Conservation (phyloP, 2,888 invertebrate genomes). For the Anagyrus pseudococci region DNA sequence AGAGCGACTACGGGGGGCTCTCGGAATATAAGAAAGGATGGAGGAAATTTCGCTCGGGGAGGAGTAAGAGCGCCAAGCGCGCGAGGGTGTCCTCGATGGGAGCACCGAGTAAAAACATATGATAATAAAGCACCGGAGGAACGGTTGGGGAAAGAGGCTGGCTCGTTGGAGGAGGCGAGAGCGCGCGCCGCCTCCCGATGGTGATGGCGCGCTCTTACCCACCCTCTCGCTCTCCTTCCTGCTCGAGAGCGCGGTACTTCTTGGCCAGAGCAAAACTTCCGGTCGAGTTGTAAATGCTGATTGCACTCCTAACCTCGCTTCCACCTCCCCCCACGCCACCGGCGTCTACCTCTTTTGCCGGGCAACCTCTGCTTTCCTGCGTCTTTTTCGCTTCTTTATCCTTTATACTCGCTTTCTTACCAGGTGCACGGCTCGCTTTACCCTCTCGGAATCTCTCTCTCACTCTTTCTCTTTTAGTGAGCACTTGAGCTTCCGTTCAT, state of each 20-base stretch:
- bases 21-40: conserved; percentile 40
- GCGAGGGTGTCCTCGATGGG: conserved; percentile 42
- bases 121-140: conserved; percentile 52
- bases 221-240: conserved; percentile 1
- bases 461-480: not conserved
- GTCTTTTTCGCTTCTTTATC: conserved; percentile 1
- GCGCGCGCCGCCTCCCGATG: conserved; percentile 41
- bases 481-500: not conserved
- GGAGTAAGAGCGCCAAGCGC: no score
- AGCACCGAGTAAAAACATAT: conserved; percentile 53
- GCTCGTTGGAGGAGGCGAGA: not conserved
- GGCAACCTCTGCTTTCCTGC: not conserved
- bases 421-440: not conserved
- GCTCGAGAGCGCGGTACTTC: not conserved
- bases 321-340: no score
- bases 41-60: no score
- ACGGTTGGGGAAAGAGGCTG: no score
- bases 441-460: conserved; percentile 2
- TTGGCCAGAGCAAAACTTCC: conserved; percentile 49
- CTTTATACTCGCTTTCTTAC: not conserved
- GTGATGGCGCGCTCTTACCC: conserved; percentile 41
- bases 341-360: no score
- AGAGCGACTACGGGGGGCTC: not conserved
- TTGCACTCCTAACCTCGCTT: conserved; percentile 50
- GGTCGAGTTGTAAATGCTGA: conserved; percentile 55